These are phyloP conservation scores for Torymus aiolomorphi DNA, from an alignment of 2,888 invertebrate species.

Conservation along the genomic window DNA sequence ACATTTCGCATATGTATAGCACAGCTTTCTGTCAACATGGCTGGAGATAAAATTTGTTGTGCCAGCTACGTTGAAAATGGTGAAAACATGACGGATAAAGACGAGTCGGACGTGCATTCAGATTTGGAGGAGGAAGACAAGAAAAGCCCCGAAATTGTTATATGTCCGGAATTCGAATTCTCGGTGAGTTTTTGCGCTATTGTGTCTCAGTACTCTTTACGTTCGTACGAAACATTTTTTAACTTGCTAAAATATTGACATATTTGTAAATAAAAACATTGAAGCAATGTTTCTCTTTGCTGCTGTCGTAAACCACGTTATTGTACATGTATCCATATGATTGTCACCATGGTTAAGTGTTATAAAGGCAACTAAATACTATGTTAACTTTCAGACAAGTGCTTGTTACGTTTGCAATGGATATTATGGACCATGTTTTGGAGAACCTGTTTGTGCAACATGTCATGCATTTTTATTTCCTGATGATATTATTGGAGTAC, in stretches of 20 bases:
- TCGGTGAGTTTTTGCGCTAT: conserved; percentile 62
- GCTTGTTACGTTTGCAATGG: conserved; percentile 92
- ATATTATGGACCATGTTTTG: conserved; percentile 93
- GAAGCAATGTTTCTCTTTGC: background rate
- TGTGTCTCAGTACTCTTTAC: background rate
- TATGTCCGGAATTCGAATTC: conserved; percentile 70
- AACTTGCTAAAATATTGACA: background rate
- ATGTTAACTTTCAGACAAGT: conserved; percentile 78
- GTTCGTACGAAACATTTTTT: background rate
- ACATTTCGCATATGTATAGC: conserved; percentile 10
- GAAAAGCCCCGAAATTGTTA: conserved; percentile 61
- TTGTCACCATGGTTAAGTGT: too few species aligned
- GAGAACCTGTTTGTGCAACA: conserved; percentile 92
- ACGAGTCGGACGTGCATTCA: conserved; percentile 65
- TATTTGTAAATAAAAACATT: conserved; percentile 8
- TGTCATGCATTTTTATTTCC: conserved; percentile 96
- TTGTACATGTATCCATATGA: too few species aligned
- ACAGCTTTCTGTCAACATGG: conserved; percentile 64
- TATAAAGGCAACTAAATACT: background rate
- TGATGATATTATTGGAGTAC: conserved; percentile 80
- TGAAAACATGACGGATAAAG: conserved; percentile 66
- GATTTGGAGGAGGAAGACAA: conserved; percentile 66
- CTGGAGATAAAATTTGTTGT: conserved; percentile 69
- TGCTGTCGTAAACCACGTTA: background rate
- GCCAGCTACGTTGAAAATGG: conserved; percentile 64